phyloP scores from a whole-genome alignment of 2,888 invertebrate species.

The Folsomia manolachei region DNA sequence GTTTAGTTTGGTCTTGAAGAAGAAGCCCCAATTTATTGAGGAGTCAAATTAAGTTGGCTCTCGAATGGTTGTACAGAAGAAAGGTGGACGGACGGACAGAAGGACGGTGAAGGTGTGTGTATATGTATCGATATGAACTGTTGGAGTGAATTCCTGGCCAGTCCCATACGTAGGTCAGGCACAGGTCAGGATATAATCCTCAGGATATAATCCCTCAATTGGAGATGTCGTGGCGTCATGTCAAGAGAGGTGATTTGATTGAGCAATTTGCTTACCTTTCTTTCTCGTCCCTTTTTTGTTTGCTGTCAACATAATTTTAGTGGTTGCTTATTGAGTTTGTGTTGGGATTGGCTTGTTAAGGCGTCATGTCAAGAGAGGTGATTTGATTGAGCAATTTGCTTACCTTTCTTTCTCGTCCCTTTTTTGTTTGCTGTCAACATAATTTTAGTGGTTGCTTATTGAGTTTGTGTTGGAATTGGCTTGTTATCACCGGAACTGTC shows the following conservation, averaged over 20 bases:
- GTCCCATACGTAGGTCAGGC: constrained; percentile 37
- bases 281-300: not conserved
- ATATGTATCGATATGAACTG: not conserved
- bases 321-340: too few species aligned
- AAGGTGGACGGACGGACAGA: too few species aligned
- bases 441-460: not conserved
- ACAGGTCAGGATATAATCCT: constrained; percentile 53
- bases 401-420: not conserved
- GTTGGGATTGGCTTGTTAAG: too few species aligned
- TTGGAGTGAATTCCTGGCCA: constrained; percentile 33
- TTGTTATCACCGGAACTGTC: not conserved
- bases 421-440: too few species aligned
- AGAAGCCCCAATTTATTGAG: not conserved
- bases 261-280: not conserved
- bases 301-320: too few species aligned
- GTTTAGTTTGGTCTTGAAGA: not conserved
- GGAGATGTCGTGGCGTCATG: constrained; percentile 60
- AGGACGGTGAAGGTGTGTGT: not conserved
- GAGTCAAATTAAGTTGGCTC: not conserved
- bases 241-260: constrained; percentile 57
- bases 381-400: constrained; percentile 33
- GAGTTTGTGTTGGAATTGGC: not conserved
- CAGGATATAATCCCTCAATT: constrained; percentile 51
- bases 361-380: constrained; percentile 61
- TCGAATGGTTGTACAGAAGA: not conserved